Conservation (phyloP, 2,888 invertebrate genomes). For the Sinhomidia bicolor region DNA sequence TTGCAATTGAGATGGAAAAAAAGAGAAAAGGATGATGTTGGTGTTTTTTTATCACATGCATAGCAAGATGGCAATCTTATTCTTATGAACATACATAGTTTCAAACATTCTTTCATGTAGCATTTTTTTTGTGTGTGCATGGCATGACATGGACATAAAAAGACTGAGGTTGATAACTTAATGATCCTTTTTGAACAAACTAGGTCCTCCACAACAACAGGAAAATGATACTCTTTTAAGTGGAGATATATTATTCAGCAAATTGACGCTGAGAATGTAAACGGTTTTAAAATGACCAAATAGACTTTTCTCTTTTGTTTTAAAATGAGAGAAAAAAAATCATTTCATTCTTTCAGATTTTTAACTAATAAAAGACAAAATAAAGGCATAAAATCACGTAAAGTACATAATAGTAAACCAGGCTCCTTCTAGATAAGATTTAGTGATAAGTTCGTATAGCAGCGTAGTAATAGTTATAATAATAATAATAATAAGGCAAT, state of each 20-base stretch:
- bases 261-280: conserved; percentile 28
- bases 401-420: conserved; percentile 62
- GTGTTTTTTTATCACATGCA: conserved; percentile 46
- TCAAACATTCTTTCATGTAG: conserved; percentile 38
- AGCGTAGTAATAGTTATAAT: background rate
- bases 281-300: conserved; percentile 39
- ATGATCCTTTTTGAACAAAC: conserved; percentile 45
- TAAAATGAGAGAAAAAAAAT: conserved; percentile 36
- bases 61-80: conserved; percentile 37
- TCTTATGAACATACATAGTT: conserved; percentile 21
- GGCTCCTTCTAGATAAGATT: conserved; percentile 45
- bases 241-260: background rate
- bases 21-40: conserved; percentile 32
- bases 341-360: conserved; percentile 22
- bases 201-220: conserved; percentile 1
- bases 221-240: conserved; percentile 28
- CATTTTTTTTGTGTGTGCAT: conserved; percentile 39
- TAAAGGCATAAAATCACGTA: conserved; percentile 64
- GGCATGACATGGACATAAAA: conserved; percentile 57
- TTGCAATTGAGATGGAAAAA: conserved; percentile 22
- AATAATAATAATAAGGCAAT: background rate
- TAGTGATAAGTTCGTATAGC: conserved; percentile 10
- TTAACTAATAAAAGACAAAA: conserved; percentile 45
- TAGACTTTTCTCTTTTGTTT: background rate
- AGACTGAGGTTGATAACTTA: conserved; percentile 62